Evolutionary conservation across 2,113 vertebrate species (phyloP), one percentile per base, ranked within the genome.

Genomic region (Vicugna pacos): DNA sequence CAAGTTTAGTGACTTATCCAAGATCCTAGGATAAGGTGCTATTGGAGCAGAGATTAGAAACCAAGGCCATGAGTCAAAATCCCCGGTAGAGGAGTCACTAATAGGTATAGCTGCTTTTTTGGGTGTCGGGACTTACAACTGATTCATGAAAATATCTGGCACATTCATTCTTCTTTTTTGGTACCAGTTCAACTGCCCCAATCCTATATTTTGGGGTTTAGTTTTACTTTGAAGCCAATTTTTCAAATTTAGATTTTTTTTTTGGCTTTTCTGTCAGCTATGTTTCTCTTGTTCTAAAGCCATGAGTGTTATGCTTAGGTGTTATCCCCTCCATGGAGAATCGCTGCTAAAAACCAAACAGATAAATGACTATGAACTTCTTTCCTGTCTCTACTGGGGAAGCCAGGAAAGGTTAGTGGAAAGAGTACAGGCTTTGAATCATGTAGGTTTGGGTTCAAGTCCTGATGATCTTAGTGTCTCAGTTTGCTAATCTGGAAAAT

Each of bases 401-500:
- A 93, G 26, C 32, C 82, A 92, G 69, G 56, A 92, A 89, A 60
- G 26, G 1, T 79, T 95, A 94, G 11, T 86, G 77, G 50, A 64
- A 92, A 75, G 58, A 90, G 11, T 75, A 15, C 4, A 87, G 50
- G n/a, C 46, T 92, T 96, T 56, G 48, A 91, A n/a, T 96, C 80
- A 60, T 56, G 58, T 19, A 72, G 77, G 8, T 84, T 75, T 75
- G 56, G 75, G 30, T 94, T 94, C 20, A 22, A 88, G 35, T 91
- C 24, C 42, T 94, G 64, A 67, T 16, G 30, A 32, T 93, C 73
- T 91, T 81, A 35, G 60, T 56, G 38, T 72, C 35, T 93, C 82
- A 67, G 32, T 94, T 91, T 95, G 62, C 52, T 93, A 58, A 86
- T 95, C 89, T 92, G 65, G 81, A 95, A 97, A 94, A 89, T 94